Percentiles rank a stretch among this genome's conserved stretches.
Conservation (phyloP, 2,888 invertebrate genomes). For the Parascotia fuliginaria region DNA sequence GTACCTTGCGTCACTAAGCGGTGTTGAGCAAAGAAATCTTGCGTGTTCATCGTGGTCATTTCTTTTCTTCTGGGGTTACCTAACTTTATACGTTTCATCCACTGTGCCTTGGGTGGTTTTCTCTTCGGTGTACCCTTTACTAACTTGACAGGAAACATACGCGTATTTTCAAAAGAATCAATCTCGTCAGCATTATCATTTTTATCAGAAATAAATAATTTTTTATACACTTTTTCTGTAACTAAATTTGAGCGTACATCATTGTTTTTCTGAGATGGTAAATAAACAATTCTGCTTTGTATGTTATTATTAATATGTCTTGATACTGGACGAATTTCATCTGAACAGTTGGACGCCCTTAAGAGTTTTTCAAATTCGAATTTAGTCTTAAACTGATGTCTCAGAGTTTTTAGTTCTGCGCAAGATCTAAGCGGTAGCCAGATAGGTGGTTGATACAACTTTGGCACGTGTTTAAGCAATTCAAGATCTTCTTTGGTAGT, state of each 20-base stretch:
- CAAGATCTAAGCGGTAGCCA: conserved; percentile 11
- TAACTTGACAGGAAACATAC: conserved; percentile 43
- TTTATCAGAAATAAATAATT: conserved; percentile 1
- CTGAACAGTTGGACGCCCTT: conserved; percentile 18
- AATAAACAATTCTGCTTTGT: conserved; percentile 8
- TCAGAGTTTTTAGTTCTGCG: conserved; percentile 5
- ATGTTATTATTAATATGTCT: conserved; percentile 9
- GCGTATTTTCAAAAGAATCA: conserved; percentile 51
- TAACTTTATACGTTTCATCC: conserved; percentile 47
- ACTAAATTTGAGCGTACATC: not conserved
- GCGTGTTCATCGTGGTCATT: conserved; percentile 49
- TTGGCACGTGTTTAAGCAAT: conserved; percentile 9
- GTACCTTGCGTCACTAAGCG: conserved; percentile 34
- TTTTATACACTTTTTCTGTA: not conserved
- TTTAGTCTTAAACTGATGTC: conserved; percentile 10
- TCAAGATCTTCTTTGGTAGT: conserved; percentile 51
- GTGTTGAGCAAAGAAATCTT: conserved; percentile 53
- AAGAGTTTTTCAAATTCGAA: conserved; percentile 12
- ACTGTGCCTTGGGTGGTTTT: conserved; percentile 8
- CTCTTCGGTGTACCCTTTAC: conserved; percentile 32
- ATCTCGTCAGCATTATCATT: too few species aligned
- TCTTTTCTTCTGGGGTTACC: conserved; percentile 42
- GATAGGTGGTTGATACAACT: conserved; percentile 1
- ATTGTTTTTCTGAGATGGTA: not conserved
- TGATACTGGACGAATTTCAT: not conserved